Evolutionary conservation across 2,113 vertebrate genomes (phyloP), one percentile per base, ranked within the genome.

Genomic region (Caranx melampygus): DNA sequence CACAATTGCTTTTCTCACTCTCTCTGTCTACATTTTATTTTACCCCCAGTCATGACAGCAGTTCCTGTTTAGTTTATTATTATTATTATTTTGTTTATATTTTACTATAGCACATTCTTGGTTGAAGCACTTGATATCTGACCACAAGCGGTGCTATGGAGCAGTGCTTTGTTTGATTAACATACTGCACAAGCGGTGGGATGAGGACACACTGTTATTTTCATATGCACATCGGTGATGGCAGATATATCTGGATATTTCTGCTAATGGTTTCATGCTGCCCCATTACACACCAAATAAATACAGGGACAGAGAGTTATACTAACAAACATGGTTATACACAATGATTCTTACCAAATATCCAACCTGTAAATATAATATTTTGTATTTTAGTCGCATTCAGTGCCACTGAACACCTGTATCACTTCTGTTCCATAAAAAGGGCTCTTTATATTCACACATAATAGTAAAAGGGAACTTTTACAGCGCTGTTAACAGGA

Each of bases 1-100:
- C 35, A 64, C 61, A 15, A 34, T 31, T 60, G 14, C 52, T 13
- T 67, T 78, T 33, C 14, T 57, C 67, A 54, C 20, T 45, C 31
- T 73, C 2, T 63, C 61, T 45, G 42, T 63, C 1, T 44, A 66
- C 58, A 9, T 44, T 35, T 65, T 40, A 26, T 62, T 52, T 7
- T 57, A 35, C n/a, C 26, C 26, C 3, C 1, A 3, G 0, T 45
- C 10, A 11, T 45, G 3, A 49, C 37, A 69, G 35, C 26, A 64
- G 16, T 35, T 51, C 2, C 40, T 26, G 1, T 21, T n/a, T 18
- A 10, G 57, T 42, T 42, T 42, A 9, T 3, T 51, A 73, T 64
- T 55, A 1, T 40, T n/a, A 62, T 74, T 2, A 68, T 45, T 40
- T 73, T 21, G 13, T 55, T 26, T 57, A 42, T 6, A 37, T 37